A percentile compares a stretch with the other conserved stretches of the same genome.
These are phyloP conservation scores for Brachionus plicatilis DNA, from an alignment of 1,140 invertebrate species.

Conservation along the genomic window DNA sequence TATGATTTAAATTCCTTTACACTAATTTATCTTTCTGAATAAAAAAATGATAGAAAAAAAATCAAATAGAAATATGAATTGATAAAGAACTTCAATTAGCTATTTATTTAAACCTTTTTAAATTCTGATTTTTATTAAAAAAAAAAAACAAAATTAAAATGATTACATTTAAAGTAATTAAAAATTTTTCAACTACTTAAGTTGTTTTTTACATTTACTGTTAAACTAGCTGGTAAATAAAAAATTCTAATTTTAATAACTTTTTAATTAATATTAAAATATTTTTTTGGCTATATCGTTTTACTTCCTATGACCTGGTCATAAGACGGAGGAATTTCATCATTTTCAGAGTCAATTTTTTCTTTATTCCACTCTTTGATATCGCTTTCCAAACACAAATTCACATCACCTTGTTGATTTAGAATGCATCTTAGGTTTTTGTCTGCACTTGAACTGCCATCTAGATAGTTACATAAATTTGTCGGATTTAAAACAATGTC, in stretches of 20 bases:
- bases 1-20: no score
- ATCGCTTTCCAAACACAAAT: neutral
- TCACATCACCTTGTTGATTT: neutral
- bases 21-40: no score
- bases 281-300: neutral
- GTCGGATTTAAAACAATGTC: neutral
- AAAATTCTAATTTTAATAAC: neutral
- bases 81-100: no score
- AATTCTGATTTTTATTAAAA: neutral
- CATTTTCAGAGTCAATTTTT: neutral
- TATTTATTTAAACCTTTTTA: no score
- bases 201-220: neutral
- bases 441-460: neutral
- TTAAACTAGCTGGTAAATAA: neutral
- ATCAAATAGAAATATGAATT: no score
- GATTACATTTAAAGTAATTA: neutral
- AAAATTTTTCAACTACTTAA: neutral
- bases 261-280: neutral
- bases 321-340: conserved; percentile 8
- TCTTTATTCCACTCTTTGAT: neutral
- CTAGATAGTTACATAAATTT: neutral
- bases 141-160: neutral
- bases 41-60: no score
- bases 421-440: neutral
- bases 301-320: neutral